These are phyloP conservation scores for Xiphydria camelus DNA, from an alignment of 2,888 invertebrate species.

Conservation along the genomic window DNA sequence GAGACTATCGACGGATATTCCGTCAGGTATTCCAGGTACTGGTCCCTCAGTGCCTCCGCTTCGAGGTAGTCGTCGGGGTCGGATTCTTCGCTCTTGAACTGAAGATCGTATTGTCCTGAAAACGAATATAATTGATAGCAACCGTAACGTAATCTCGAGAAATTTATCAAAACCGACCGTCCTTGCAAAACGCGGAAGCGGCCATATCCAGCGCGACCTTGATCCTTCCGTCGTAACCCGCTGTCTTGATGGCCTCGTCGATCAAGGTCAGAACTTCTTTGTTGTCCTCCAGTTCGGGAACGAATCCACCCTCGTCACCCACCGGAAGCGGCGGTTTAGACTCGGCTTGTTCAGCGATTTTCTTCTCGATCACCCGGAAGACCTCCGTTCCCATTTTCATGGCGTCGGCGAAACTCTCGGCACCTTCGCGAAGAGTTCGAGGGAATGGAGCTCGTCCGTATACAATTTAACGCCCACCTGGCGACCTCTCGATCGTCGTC, in stretches of 20 bases:
- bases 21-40: conserved; percentile 37
- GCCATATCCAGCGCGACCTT: conserved; percentile 45
- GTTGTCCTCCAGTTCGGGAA: conserved; percentile 42
- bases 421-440: conserved; percentile 35
- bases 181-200: conserved; percentile 44
- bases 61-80: conserved; percentile 46
- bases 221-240: conserved; percentile 44
- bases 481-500: no score
- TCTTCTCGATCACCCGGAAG: conserved; percentile 38
- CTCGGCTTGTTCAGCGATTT: conserved; percentile 38
- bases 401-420: conserved; percentile 46
- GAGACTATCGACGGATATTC: conserved; percentile 44
- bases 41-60: conserved; percentile 38
- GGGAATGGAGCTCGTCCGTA: no score
- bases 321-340: conserved; percentile 36
- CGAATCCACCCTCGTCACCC: conserved; percentile 41
- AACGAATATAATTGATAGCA: neutral
- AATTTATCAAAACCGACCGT: conserved; percentile 31
- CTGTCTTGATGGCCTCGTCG: conserved; percentile 40
- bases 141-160: neutral
- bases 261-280: conserved; percentile 38
- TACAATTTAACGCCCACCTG: no score
- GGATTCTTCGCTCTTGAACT: conserved; percentile 46
- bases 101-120: conserved; percentile 45
- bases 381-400: conserved; percentile 48